Percentiles rank a stretch among this genome's conserved stretches.
Evolutionary conservation across 2,888 invertebrate species (phyloP).

Genomic region (Nasonovia ribisnigri): DNA sequence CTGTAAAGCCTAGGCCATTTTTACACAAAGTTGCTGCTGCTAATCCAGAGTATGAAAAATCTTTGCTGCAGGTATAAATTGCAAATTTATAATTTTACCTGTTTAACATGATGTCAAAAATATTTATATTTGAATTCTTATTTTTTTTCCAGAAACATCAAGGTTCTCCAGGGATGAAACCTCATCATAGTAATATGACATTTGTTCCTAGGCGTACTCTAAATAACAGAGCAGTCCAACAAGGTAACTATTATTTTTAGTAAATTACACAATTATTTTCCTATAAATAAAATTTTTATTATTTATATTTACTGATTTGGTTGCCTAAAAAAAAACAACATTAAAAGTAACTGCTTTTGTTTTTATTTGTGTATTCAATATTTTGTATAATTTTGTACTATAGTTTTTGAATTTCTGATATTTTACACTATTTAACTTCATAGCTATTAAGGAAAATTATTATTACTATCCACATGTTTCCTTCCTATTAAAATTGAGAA

Average conservation of each 20-base stretch:
- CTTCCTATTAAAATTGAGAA: background rate
- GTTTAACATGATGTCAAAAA: background rate
- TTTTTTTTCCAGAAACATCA: conserved; percentile 56
- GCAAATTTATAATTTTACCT: background rate
- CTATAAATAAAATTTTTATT: background rate
- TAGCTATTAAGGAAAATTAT: background rate
- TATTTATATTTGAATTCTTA: background rate
- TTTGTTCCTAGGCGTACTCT: conserved; percentile 58
- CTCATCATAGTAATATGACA: conserved; percentile 52
- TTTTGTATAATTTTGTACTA: background rate
- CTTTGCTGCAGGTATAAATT: conserved; percentile 46
- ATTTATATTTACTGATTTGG: background rate
- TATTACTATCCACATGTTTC: background rate
- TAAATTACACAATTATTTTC: background rate
- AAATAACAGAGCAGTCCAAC: conserved; percentile 48
- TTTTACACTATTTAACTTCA: background rate
- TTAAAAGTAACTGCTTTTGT: conserved; percentile 4
- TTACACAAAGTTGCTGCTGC: conserved; percentile 62
- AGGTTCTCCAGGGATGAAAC: conserved; percentile 42
- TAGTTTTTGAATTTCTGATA: background rate
- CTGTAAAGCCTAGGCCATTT: conserved; percentile 63
- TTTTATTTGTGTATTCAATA: conserved; percentile 11
- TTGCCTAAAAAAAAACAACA: background rate
- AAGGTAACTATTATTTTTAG: conserved; percentile 43
- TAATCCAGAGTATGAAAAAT: conserved; percentile 62